Conservation (phyloP, 2,797 vertebrate genomes). For the Fratercula arctica region DNA sequence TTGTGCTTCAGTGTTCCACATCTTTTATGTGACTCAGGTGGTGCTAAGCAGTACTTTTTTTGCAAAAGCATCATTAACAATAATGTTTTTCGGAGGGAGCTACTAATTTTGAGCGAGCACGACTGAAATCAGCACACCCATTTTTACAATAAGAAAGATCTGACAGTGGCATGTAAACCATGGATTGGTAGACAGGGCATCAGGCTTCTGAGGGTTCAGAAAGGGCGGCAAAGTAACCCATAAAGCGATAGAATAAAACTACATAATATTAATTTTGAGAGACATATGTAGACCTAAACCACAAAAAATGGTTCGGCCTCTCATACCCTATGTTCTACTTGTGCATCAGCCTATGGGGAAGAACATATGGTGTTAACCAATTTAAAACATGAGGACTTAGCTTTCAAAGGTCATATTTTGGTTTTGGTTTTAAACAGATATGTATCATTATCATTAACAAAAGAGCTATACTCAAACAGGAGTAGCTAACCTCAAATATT, state of each 20-base stretch:
- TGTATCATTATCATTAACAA: background rate
- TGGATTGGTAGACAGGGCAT: background rate
- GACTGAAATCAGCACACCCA: background rate
- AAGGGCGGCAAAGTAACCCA: background rate
- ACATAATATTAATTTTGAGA: background rate
- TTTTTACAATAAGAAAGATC: background rate
- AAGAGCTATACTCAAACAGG: background rate
- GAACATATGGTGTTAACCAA: background rate
- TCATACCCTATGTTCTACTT: background rate
- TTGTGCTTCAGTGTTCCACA: background rate
- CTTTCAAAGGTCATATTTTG: background rate
- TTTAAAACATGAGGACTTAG: background rate
- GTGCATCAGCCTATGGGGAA: background rate
- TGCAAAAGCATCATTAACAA: background rate
- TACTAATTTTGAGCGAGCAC: background rate
- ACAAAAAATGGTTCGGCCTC: background rate
- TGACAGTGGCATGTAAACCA: background rate
- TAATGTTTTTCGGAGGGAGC: background rate
- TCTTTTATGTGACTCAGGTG: background rate
- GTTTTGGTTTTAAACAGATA: background rate
- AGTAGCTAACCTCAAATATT: background rate
- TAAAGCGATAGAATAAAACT: background rate
- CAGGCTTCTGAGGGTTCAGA: background rate
- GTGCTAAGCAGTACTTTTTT: background rate
- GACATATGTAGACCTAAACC: background rate